A percentile compares a stretch with the other conserved stretches of the same genome.
Evolutionary conservation across 2,797 vertebrate genomes (phyloP).

Genomic region (Spondyliosoma cantharus): DNA sequence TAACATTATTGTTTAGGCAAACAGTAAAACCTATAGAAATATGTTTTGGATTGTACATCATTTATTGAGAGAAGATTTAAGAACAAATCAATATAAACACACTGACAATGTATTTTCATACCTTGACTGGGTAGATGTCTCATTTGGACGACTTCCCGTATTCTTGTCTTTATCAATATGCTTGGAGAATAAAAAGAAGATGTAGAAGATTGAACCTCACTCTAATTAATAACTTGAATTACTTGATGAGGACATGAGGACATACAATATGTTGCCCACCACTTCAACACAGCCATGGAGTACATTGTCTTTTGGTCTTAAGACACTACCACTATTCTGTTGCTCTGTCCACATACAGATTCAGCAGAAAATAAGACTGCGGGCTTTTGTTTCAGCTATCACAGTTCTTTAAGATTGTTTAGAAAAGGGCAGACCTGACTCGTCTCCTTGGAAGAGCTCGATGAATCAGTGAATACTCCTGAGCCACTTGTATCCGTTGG

Average conservation of each 20-base stretch:
- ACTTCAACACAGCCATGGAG: not conserved
- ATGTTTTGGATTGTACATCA: not conserved
- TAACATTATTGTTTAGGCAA: not conserved
- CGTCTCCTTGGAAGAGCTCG: conserved; percentile 2
- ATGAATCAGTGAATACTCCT: conserved; percentile 28
- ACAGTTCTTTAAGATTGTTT: not conserved
- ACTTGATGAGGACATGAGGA: not conserved
- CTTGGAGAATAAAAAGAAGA: conserved; percentile 19
- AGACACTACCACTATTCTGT: not conserved
- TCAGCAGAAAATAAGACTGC: not conserved
- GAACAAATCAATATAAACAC: not conserved
- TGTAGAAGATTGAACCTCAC: not conserved
- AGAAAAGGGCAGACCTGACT: conserved; percentile 23
- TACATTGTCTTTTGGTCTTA: not conserved
- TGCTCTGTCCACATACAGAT: not conserved
- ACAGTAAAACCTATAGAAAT: not conserved
- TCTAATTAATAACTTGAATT: not conserved
- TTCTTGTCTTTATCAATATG: not conserved
- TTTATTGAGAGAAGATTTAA: not conserved
- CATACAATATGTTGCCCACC: not conserved
- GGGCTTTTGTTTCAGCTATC: not conserved
- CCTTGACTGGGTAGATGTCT: conserved; percentile 37
- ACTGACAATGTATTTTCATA: conserved; percentile 26
- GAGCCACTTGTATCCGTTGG: conserved; percentile 12
- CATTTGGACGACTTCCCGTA: not conserved